phyloP scores from a whole-genome alignment of 64 coral and sea anemone species.

The Pachyseris speciosa region DNA sequence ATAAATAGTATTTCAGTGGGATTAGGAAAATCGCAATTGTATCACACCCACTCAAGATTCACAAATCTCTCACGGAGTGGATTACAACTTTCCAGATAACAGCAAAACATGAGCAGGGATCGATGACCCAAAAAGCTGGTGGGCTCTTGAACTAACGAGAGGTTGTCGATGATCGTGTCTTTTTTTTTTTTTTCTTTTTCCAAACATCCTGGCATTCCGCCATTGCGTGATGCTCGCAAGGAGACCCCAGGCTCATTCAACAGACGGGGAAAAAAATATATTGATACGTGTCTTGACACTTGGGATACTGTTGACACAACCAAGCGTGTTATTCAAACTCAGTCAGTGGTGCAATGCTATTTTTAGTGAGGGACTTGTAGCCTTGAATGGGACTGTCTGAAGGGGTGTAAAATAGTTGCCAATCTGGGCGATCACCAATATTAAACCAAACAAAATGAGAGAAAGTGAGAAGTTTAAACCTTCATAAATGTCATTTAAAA shows the following conservation, averaged over 20 bases:
- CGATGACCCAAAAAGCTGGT: neutral
- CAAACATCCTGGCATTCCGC: neutral
- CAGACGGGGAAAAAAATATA: constrained; percentile 3
- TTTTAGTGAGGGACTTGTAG: neutral
- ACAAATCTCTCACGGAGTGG: neutral
- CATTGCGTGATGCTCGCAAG: constrained; percentile 24
- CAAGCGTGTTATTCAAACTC: neutral
- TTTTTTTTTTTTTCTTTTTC: neutral
- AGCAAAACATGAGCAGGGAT: neutral
- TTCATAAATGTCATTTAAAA: too few relatives aligned
- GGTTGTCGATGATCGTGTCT: neutral
- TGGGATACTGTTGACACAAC: constrained; percentile 3
- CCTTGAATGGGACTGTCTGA: neutral
- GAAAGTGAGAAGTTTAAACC: too few relatives aligned
- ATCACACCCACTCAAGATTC: neutral
- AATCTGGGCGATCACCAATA: neutral
- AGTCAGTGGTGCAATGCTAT: neutral
- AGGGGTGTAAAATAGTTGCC: neutral
- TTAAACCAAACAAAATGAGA: neutral
- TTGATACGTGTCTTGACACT: constrained; percentile 40
- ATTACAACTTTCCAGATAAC: neutral
- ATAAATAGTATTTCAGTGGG: neutral
- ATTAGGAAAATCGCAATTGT: neutral
- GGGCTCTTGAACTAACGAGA: neutral
- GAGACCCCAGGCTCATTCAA: neutral